A percentile compares a stretch with the other conserved stretches of the same genome.
These are phyloP conservation scores for Rhopalosiphum maidis DNA, from an alignment of 1,140 invertebrate species.

Conservation along the genomic window DNA sequence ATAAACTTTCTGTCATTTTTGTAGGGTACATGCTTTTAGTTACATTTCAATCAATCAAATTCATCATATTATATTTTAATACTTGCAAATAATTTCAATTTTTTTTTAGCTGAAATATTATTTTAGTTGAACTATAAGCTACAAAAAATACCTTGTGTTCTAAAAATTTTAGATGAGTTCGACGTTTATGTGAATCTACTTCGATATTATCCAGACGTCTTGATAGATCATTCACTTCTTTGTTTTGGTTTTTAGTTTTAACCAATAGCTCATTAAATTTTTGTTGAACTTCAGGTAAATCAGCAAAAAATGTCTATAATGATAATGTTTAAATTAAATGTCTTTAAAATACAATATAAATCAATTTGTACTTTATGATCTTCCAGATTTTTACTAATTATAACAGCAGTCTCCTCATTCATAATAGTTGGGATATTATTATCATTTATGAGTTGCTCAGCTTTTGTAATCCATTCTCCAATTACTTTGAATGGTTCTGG, in stretches of 20 bases:
- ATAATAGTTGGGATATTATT: slow-evolving; percentile 81
- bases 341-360: background rate
- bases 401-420: slow-evolving; percentile 84
- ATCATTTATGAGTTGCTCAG: slow-evolving; percentile 79
- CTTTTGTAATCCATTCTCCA: slow-evolving; percentile 88
- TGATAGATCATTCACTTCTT: slow-evolving; percentile 34
- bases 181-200: slow-evolving; percentile 73
- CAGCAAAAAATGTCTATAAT: slow-evolving; percentile 78
- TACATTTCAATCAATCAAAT: background rate
- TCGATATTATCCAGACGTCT: slow-evolving; percentile 46
- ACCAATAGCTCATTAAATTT: slow-evolving; percentile 72
- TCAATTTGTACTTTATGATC: slow-evolving; percentile 74
- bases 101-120: background rate
- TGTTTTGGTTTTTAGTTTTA: slow-evolving; percentile 50
- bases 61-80: background rate
- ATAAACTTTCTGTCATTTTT: slow-evolving; percentile 3
- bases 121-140: background rate
- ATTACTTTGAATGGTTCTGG: slow-evolving; percentile 83
- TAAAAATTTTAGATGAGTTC: slow-evolving; percentile 84
- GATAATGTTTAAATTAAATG: background rate
- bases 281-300: slow-evolving; percentile 76
- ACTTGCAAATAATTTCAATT: background rate
- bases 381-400: slow-evolving; percentile 86
- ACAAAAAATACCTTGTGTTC: slow-evolving; percentile 75
- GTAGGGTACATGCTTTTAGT: slow-evolving; percentile 18